Percentiles rank a stretch among this genome's conserved stretches.
Conservation (phyloP, 2,797 vertebrate genomes). For the Amazona finschi region DNA sequence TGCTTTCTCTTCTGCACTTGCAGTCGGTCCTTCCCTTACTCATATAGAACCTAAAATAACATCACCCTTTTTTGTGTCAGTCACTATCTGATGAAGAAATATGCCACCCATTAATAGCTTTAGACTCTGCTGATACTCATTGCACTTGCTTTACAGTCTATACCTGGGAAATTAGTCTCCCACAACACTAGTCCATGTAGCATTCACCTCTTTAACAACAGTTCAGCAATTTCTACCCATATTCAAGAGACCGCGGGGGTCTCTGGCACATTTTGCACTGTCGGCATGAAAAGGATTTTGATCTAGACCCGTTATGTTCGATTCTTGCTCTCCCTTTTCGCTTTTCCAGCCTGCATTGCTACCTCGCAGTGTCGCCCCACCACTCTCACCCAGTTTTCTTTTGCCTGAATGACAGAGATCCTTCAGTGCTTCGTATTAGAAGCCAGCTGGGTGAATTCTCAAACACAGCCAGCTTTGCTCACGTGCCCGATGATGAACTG, state of each 20-base stretch:
- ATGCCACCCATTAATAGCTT: background rate
- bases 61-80: background rate
- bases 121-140: background rate
- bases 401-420: background rate
- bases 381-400: background rate
- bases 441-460: background rate
- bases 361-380: background rate
- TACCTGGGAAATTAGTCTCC: background rate
- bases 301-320: background rate
- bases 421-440: background rate
- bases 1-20: background rate
- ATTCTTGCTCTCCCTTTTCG: background rate
- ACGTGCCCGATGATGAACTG: slow-evolving; percentile 15
- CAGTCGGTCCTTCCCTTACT: background rate
- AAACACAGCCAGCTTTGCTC: background rate
- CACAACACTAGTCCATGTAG: accelerated
- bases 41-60: background rate
- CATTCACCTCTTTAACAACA: background rate
- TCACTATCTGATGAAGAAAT: background rate
- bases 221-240: background rate
- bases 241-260: background rate
- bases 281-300: background rate
- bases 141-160: background rate
- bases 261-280: background rate
- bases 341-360: background rate